A percentile compares a stretch with the other conserved stretches of the same genome.
phyloP scores from a whole-genome alignment of 2,888 invertebrate genomes.

The Pharmacophagus antenor region DNA sequence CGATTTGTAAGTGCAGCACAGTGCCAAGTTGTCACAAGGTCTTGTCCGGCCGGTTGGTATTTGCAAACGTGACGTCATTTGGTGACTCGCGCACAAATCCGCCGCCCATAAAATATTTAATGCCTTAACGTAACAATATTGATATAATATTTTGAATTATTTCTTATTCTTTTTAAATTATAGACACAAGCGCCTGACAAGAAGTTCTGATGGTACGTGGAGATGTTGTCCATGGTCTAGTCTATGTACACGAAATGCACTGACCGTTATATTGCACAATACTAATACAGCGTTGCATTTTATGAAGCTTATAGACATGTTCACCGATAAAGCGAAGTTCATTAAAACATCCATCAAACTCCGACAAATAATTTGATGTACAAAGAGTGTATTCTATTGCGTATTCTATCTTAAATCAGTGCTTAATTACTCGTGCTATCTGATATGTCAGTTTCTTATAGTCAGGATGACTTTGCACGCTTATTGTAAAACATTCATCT shows the following conservation, averaged over 20 bases:
- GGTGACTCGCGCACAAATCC: conserved; percentile 51
- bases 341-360: conserved; percentile 25
- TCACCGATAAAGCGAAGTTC: background rate
- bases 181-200: no score
- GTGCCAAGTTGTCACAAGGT: conserved; percentile 53
- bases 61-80: conserved; percentile 64
- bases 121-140: conserved; percentile 5
- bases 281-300: no score
- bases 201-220: no score
- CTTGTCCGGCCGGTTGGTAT: conserved; percentile 62
- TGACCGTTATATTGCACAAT: no score
- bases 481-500: conserved; percentile 11
- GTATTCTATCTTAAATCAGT: conserved; percentile 35
- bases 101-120: conserved; percentile 21
- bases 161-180: no score
- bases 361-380: conserved; percentile 3
- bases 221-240: no score
- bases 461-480: conserved; percentile 39
- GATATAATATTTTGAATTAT: background rate
- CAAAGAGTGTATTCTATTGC: conserved; percentile 20
- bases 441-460: conserved; percentile 41
- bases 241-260: no score
- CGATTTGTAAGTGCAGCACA: conserved; percentile 25
- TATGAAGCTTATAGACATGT: background rate
- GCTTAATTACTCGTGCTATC: conserved; percentile 39